These are phyloP conservation scores for Microctonus hyperodae DNA, from an alignment of 2,888 invertebrate species.

Conservation along the genomic window DNA sequence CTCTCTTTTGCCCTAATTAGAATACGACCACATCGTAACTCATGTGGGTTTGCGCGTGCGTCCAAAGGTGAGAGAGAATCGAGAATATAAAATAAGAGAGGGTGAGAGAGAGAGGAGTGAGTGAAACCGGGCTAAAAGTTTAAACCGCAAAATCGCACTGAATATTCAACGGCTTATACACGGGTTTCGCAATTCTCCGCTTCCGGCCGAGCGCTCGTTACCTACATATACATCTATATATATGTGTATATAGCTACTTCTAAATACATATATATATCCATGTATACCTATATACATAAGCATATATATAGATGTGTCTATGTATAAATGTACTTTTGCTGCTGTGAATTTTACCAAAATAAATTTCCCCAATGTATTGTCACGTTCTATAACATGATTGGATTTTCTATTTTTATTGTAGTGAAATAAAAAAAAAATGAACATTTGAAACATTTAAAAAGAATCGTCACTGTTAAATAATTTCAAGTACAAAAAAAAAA, in stretches of 20 bases:
- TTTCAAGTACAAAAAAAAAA: not conserved
- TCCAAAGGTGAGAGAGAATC: not conserved
- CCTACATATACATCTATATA: slow-evolving; percentile 14
- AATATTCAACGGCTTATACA: slow-evolving; percentile 62
- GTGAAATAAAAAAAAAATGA: not conserved
- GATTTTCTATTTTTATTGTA: slow-evolving; percentile 3
- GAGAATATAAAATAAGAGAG: not conserved
- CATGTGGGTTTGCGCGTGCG: slow-evolving; percentile 23
- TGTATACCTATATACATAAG: not conserved
- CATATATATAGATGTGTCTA: not conserved
- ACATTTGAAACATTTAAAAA: not conserved
- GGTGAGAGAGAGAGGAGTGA: slow-evolving; percentile 10
- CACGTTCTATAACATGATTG: slow-evolving; percentile 14
- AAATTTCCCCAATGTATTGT: slow-evolving; percentile 18
- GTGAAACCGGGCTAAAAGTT: slow-evolving; percentile 50
- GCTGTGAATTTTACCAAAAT: slow-evolving; percentile 3
- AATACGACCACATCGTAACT: slow-evolving; percentile 47
- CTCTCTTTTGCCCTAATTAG: slow-evolving; percentile 52
- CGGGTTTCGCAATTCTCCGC: slow-evolving; percentile 48
- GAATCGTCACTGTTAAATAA: not conserved
- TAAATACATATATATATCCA: not conserved
- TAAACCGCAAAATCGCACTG: slow-evolving; percentile 60
- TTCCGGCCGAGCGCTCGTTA: slow-evolving; percentile 17
- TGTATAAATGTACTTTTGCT: not conserved
- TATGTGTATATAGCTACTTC: slow-evolving; percentile 3